phyloP scores from a whole-genome alignment of 1,140 invertebrate species.

The Piezodorus guildinii region DNA sequence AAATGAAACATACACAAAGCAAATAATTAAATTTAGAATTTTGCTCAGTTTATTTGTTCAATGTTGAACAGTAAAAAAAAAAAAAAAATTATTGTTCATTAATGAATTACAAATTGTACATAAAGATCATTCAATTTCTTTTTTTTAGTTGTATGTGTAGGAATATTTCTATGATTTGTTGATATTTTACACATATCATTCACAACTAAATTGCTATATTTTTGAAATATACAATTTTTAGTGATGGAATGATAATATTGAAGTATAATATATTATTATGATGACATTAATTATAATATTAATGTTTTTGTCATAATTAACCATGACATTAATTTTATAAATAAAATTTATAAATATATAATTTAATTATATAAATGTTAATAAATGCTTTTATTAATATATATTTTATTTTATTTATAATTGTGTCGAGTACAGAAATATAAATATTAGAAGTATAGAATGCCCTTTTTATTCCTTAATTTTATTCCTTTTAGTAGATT shows the following conservation, averaged over 20 bases:
- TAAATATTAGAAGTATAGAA: no score
- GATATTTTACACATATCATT: slow-evolving; percentile 2
- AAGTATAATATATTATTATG: slow-evolving; percentile 3
- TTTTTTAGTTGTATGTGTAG: neutral
- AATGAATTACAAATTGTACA: neutral
- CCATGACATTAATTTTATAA: slow-evolving; percentile 3
- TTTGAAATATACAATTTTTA: slow-evolving; percentile 10
- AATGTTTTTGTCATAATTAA: slow-evolving; percentile 10
- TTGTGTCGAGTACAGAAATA: no score
- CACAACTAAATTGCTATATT: slow-evolving; percentile 7
- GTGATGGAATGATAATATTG: neutral
- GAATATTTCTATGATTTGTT: neutral
- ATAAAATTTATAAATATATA: no score
- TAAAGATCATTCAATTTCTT: neutral
- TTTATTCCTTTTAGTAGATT: no score
- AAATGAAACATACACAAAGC: neutral
- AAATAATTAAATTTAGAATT: neutral
- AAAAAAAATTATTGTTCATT: no score
- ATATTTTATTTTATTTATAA: no score
- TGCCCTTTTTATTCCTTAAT: no score
- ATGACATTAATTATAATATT: slow-evolving; percentile 12
- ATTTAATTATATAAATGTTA: no score
- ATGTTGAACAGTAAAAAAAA: neutral
- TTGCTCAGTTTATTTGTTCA: neutral
- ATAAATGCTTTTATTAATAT: no score